Evolutionary conservation across 1,140 invertebrate species (phyloP), one percentile per base, ranked within the genome.

Genomic region (Campoletis sonorensis): DNA sequence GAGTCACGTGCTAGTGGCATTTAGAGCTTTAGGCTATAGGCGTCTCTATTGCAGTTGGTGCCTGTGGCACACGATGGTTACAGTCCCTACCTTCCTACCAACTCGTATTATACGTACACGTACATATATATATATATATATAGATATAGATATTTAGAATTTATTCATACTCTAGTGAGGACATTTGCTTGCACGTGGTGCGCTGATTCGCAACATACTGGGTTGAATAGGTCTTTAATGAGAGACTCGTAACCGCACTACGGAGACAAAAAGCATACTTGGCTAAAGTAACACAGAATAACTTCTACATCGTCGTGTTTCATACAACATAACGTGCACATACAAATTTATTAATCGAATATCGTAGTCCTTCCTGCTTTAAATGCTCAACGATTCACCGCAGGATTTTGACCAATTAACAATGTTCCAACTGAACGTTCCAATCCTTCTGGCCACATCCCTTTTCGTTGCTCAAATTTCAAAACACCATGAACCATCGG

Each of bases 261-360:
- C 54, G 21, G 54, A 61, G 18, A 61, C 54, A 61, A 61, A 61
- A 61, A 61, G 54, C 54, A n/a, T n/a, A n/a, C n/a, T n/a, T n/a
- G 54, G 4, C 54, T 61, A n/a, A n/a, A 5, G 18, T 61, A n/a
- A 61, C 18, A 5, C n/a, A 10, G 21, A 61, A 61, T 61, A 61
- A 61, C 10, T 61, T 4, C n/a, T 61, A 49, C 45, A 49, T 10
- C 45, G 45, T 10, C 45, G 45, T 16, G 45, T 10, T 7, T 49
- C 16, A 49, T 16, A 49, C 45, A n/a, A n/a, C n/a, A n/a, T n/a
- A n/a, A n/a, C n/a, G n/a, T n/a, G n/a, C n/a, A n/a, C 15, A 54
- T 54, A 54, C 3, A 10, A 13, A 54, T 54, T 54, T 54, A 54
- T 54, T 54, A n/a, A 54, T 54, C 18, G 15, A 54, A 54, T 54